Base-by-base conservation (phyloP, 1,140 invertebrate species). In the Zaprionus lachaisei region DNA sequence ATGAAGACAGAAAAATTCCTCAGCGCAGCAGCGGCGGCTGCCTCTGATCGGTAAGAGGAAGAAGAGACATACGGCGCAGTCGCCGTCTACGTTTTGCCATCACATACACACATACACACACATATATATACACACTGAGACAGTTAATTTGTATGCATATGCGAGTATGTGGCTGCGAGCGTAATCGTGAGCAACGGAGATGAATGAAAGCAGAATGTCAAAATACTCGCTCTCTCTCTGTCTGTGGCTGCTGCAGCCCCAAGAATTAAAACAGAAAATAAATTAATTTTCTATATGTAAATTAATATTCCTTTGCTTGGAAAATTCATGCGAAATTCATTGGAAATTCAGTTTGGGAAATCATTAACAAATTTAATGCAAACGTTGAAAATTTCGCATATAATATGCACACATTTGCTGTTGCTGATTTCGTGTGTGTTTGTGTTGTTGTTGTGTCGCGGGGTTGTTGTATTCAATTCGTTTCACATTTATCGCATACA, bases 131-230 rank as follows among this genome's bases (percentile, higher is more conserved):
- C 17, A 51, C 20, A 71, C 28, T 61, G 34, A 31, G 26, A 61
- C 75, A 76, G 71, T 79, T 70, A 70, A 72, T 73, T 72, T 73
- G 77, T 66, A 62, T 56, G 47, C 31, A 65, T 58, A 26, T 75
- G 64, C 66, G 63, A 17, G 77, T 73, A 20, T 74, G 72, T 63
- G 58, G 38, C 20, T 63, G 67, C 11, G 82, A 83, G 81, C 70
- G 81, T 71, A 80, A 72, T 70, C 68, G 73, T 54, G 68, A 83
- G 77, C 79, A 83, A 84, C 81, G 84, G 84, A 87, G 84, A 87
- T 87, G 84, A 87, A 87, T 87, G 85, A 90, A 87, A 90, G 84
- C 85, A 84, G 81, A 87, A 87, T 87, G 81, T 90, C 84, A 87
- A 90, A 87, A 87, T 81, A 84, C 68, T 72, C 70, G 74, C 69